Evolutionary conservation across 2,797 vertebrate genomes (phyloP).

Genomic region (Pantherophis vulpinus): DNA sequence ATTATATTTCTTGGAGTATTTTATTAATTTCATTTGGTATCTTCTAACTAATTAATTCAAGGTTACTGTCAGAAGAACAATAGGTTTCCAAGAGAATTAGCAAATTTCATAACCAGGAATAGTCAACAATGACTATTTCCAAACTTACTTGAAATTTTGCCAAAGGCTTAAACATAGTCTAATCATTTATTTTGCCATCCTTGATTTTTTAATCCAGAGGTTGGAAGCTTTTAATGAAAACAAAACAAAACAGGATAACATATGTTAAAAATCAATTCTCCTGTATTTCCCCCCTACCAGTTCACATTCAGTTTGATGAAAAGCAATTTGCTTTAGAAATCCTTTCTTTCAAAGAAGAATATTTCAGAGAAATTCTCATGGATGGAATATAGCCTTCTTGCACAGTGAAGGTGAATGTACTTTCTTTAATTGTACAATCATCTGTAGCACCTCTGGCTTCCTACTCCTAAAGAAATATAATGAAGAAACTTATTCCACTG

Average conservation of each 20-base stretch:
- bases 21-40: neutral
- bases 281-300: neutral
- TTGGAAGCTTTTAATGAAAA: neutral
- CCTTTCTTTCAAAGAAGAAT: neutral
- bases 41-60: slow-evolving; percentile 16
- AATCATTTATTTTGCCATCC: neutral
- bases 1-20: neutral
- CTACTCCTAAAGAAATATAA: neutral
- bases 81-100: neutral
- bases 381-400: neutral
- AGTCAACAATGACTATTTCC: neutral
- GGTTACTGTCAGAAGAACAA: neutral
- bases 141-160: neutral
- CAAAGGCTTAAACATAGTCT: neutral
- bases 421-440: neutral
- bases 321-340: neutral
- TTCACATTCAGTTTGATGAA: neutral
- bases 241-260: neutral
- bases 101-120: neutral
- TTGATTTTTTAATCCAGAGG: neutral
- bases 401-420: neutral
- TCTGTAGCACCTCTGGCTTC: neutral
- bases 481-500: neutral
- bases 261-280: neutral
- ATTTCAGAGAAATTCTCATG: neutral